phyloP scores from a whole-genome alignment of 2,113 vertebrate genomes.

The Geothlypis trichas region DNA sequence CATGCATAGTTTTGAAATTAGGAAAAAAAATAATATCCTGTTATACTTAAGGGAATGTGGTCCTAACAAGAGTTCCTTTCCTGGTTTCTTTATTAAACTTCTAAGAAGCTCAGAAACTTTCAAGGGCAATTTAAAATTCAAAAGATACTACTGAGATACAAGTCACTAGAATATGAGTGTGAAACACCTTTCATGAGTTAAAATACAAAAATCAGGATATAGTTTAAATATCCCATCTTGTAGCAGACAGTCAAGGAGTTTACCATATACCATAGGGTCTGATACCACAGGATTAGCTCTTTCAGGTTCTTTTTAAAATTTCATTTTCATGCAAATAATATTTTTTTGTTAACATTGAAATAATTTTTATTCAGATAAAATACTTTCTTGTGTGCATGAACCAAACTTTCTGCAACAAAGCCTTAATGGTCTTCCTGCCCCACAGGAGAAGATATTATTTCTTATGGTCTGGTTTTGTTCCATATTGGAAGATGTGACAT shows the following conservation, averaged over 20 bases:
- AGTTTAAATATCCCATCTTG: background rate
- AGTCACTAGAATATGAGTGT: background rate
- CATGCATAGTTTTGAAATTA: background rate
- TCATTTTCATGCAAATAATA: accelerated
- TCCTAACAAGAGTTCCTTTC: background rate
- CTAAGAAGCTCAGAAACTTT: background rate
- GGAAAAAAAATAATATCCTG: background rate
- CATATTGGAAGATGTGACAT: background rate
- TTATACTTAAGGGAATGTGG: background rate
- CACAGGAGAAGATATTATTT: background rate
- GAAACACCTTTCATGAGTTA: background rate
- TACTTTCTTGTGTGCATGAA: background rate
- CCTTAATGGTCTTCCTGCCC: background rate
- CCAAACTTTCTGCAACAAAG: background rate
- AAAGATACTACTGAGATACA: background rate
- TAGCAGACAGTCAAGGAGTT: background rate
- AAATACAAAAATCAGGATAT: background rate
- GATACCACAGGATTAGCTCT: background rate
- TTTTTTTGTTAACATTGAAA: background rate
- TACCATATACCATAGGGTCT: background rate
- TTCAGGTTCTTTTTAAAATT: background rate
- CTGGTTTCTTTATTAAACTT: background rate
- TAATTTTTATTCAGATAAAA: background rate
- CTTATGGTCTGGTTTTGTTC: background rate
- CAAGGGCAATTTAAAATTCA: background rate